Evolutionary conservation across 2,797 vertebrate genomes (phyloP), one percentile per base, ranked within the genome.

Genomic region (Gadopsis marmoratus): DNA sequence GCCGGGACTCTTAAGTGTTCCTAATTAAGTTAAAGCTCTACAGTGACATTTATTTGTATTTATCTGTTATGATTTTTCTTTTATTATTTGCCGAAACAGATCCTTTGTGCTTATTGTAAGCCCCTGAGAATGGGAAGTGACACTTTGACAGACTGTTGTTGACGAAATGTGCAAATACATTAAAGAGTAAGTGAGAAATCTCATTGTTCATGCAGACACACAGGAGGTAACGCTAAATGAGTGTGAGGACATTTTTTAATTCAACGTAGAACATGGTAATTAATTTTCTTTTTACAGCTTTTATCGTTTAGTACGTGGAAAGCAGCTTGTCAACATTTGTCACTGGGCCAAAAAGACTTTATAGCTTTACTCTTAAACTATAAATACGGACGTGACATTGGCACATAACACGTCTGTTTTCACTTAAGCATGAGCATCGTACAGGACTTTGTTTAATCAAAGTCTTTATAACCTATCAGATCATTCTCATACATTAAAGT

Each of bases 1-100:
- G 74, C 41, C 16, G 1, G 50, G 62, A 68, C 67, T 68, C 47
- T 77, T 71, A 75, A 81, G 65, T 78, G 59, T 81, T 81, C 63
- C 83, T 82, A 83, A 85, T 85, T 76, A 88, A 85, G 79, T 86
- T 79, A 74, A 79, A 76, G 62, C 79, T 71, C 62, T 58, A 63
- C 70, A 35, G 63, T 84, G 65, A 79, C 81, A 83, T 71, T 63
- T 79, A 69, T 81, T 63, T 86, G 60, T 68, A 70, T 82, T 70
- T 26, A 71, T 81, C 48, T 77, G 50, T 75, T 68, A 45, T 54
- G 59, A 76, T 53, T 86, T 83, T 75, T 39, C 29, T n/a, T 81
- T 82, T 65, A 56, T 63, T 58, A 79, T 60, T 79, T 71, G 60
- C 58, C 48, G 29, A 73, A 76, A 66, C 16, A 1, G 19, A 78